Evolutionary conservation across 2,113 vertebrate species (phyloP), one percentile per base, ranked within the genome.

Genomic region (Lasiurus borealis): DNA sequence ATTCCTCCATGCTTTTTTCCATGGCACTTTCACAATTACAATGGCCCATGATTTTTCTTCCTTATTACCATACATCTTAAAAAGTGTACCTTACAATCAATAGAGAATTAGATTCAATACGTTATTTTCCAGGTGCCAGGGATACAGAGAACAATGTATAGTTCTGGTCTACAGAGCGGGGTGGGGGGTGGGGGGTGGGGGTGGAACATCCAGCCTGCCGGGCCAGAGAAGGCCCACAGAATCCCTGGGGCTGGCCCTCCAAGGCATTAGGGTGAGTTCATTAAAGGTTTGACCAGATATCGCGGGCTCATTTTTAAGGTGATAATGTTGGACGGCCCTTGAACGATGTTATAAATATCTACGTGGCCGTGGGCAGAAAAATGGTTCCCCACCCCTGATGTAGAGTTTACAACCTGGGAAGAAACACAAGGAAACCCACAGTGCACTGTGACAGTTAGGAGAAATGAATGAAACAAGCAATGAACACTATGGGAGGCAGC

Each of bases 1-100:
- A 88, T 27, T 69, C 40, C 34, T 72, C 16, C 66, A 62, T 12
- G 48, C 34, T 69, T 62, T 57, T 85, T 77, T 64, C 64, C 71
- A 88, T 15, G 31, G 14, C 66, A 90, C 19, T 93, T 91, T 89
- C 66, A 86, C 54, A 86, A 15, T 80, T 84, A 57, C 14, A 93
- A 85, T 11, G 4, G 64, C 29, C 52, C 69, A 57, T 59, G 48
- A 46, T 64, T 75, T 48, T 71, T 69, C 75, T 95, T 95, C 78
- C 50, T 62, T 66, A 34, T 7, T n/a, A 90, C 25, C 90, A 88
- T 21, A 80, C 10, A 85, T 81, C 76, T 91, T 52, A n/a, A 92
- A 84, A 80, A 66, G n/a, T 1, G 9, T 3, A 64, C 10, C 34
- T 81, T 52, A 72, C 8, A 66, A 23, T n/a, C 48, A 71, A 25